Evolutionary conservation across 2,113 vertebrate genomes (phyloP).

Genomic region (Campylomormyrus tamandua): DNA sequence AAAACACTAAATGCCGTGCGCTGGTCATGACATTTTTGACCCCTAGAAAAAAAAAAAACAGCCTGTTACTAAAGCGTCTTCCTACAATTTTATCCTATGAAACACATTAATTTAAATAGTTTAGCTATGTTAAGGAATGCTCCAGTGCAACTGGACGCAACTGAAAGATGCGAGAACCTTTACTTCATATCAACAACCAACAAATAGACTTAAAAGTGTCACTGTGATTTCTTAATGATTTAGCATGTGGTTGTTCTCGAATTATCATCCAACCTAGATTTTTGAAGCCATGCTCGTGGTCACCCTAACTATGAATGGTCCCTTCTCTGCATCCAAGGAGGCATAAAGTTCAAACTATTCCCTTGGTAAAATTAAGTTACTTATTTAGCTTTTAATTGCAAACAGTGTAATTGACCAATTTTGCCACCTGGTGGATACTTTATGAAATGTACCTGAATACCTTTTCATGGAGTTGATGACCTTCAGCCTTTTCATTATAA

Average conservation of each 20-base stretch:
- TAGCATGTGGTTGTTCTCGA: not conserved
- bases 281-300: not conserved
- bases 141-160: not conserved
- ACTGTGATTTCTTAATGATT: not conserved
- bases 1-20: not conserved
- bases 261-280: not conserved
- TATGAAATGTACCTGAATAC: not conserved
- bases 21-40: not conserved
- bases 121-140: not conserved
- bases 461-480: not conserved
- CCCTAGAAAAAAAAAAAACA: not conserved
- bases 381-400: not conserved
- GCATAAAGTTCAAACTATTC: not conserved
- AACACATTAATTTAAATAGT: not conserved
- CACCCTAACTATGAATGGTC: not conserved
- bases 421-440: not conserved
- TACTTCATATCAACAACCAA: not conserved
- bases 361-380: not conserved
- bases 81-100: not conserved
- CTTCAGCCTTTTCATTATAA: not conserved
- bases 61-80: not conserved
- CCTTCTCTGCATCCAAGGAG: not conserved
- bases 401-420: not conserved
- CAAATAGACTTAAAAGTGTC: not conserved
- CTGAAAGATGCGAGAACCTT: not conserved